phyloP scores from a whole-genome alignment of 2,113 vertebrate genomes.

The Axis porcinus region DNA sequence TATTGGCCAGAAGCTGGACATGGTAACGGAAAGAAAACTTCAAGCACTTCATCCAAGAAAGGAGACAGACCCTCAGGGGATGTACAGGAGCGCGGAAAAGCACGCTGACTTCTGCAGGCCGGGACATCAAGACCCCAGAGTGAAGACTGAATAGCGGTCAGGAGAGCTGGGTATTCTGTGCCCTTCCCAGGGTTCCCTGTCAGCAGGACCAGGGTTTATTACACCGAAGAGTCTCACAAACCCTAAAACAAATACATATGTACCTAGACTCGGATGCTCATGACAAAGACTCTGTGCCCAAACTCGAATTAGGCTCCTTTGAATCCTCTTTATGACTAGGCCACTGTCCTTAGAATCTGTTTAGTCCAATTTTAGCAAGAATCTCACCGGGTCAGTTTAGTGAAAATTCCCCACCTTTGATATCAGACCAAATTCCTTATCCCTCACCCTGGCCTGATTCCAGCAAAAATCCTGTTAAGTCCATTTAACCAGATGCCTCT shows the following conservation, averaged over 20 bases:
- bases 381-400: neutral
- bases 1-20: neutral
- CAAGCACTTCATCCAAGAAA: neutral
- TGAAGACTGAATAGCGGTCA: neutral
- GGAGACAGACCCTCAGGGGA: neutral
- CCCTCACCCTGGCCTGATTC: neutral
- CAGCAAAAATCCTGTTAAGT: conserved; percentile 3
- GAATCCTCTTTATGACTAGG: neutral
- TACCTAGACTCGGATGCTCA: neutral
- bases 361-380: neutral
- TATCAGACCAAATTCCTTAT: conserved; percentile 16
- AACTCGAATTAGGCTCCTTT: neutral
- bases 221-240: neutral
- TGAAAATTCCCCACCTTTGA: neutral
- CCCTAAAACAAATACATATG: neutral
- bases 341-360: neutral
- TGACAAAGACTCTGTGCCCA: neutral
- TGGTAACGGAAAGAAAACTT: neutral
- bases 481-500: neutral
- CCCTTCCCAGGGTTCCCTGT: neutral
- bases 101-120: neutral
- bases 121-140: neutral
- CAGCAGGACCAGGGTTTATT: neutral
- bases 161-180: neutral
- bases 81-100: neutral